Base-by-base conservation (phyloP, 2,888 invertebrate species). In the Rotaria socialis region DNA sequence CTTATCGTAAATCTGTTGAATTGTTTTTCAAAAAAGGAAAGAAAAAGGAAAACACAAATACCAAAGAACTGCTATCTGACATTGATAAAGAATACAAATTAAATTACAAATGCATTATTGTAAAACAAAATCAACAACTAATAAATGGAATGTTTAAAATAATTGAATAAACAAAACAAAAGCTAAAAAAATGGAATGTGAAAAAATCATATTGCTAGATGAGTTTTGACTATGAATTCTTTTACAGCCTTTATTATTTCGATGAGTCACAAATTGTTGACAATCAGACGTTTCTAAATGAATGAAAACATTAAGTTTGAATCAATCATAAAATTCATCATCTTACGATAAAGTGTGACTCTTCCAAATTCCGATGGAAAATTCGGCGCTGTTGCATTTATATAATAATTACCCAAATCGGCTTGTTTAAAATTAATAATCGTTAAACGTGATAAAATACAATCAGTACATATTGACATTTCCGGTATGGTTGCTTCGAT, bases 201-300 rank as follows among this genome's bases (percentile, higher is more conserved):
- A 60, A 86, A 74, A 74, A 55, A 19, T 43, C 22, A 55, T 74
- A 55, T 43, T 74, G 74, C 24, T 85, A 41, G 85, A 67, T 7
- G 67, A 67, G 2, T n/a, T 35, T 67, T 35, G 35, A 41, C 35
- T 67, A 35, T 41, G 24, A 35, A 67, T 41, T 67, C 86, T 55
- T 35, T 85, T 85, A 86, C 86, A 86, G 10, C 86, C 86, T 75
- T 80, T 86, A 55, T 86, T 86, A 52, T 85, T 75, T 75, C 75
- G 86, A 84, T 86, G 85, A 11, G 86, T 86, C 22, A 86, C 85
- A 41, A 85, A 86, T 84, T 85, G 86, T 58, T 86, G 86, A 60
- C 86, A 86, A 35, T 86, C 86, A 11, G 85, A 56, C 75, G 86
- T 86, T 85, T 86, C 86, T 86, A 60, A 52, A 86, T 27, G 60